Percentiles rank a stretch among this genome's conserved stretches.
Evolutionary conservation across 2,113 vertebrate genomes (phyloP).

Genomic region (Dendrocopos noguchii): DNA sequence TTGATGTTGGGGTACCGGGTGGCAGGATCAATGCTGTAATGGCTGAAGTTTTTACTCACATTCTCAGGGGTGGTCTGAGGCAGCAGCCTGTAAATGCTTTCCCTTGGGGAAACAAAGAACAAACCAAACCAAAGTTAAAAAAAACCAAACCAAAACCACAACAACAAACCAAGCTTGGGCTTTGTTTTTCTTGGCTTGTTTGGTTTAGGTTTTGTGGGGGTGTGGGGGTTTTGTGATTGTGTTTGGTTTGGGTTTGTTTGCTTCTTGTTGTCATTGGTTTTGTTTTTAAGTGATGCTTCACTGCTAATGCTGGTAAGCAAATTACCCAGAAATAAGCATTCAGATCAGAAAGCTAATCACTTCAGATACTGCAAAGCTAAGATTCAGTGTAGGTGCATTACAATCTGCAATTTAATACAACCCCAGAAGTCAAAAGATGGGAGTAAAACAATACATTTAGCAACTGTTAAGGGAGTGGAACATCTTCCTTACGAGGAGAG

Average conservation of each 20-base stretch:
- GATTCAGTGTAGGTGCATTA: background rate
- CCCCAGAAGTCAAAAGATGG: background rate
- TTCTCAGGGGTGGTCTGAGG: constrained; percentile 98
- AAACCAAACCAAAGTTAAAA: too few species aligned
- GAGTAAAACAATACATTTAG: background rate
- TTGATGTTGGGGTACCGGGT: constrained; percentile 97
- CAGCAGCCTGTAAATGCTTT: constrained; percentile 94
- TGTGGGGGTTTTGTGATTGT: background rate
- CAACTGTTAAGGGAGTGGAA: background rate
- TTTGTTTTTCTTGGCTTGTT: background rate
- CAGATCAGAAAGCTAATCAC: background rate
- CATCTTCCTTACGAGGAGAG: too few species aligned
- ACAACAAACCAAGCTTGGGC: background rate
- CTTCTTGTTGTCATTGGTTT: background rate
- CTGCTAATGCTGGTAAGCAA: background rate
- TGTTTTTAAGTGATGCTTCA: background rate
- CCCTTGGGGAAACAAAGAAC: constrained; percentile 75
- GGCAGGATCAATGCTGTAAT: constrained; percentile 93
- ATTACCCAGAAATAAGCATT: background rate
- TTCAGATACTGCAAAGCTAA: background rate
- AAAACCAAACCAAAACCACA: too few species aligned
- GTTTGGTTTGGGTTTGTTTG: background rate
- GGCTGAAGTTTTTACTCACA: constrained; percentile 96
- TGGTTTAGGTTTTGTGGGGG: background rate
- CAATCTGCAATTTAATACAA: background rate